Evolutionary conservation across 2,888 invertebrate species (phyloP).

Genomic region (Dynastes tityus): DNA sequence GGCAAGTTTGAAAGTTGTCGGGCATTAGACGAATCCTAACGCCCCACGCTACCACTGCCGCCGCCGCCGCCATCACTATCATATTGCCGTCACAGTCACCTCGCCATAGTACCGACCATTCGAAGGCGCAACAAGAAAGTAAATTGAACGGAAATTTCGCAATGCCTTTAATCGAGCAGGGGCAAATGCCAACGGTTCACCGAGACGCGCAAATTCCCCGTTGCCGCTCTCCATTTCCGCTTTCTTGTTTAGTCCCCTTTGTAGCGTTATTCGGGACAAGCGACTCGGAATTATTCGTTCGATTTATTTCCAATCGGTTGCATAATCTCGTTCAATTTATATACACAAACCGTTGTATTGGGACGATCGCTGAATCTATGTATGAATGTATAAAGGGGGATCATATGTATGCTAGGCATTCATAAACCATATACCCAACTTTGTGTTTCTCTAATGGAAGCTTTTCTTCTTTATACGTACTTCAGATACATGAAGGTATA

Average conservation of each 20-base stretch:
- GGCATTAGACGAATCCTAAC: slow-evolving; percentile 54
- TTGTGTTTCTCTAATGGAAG: background rate
- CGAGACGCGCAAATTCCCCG: slow-evolving; percentile 51
- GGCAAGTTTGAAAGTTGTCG: slow-evolving; percentile 59
- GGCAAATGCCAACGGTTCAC: slow-evolving; percentile 63
- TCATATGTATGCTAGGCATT: slow-evolving; percentile 8
- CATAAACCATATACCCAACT: background rate
- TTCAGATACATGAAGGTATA: no score
- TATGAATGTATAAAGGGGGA: background rate
- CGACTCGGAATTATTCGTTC: slow-evolving; percentile 51
- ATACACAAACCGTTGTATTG: slow-evolving; percentile 43
- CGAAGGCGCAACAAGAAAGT: slow-evolving; percentile 66
- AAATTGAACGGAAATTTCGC: slow-evolving; percentile 68
- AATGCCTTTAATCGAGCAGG: slow-evolving; percentile 65
- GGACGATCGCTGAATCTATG: background rate
- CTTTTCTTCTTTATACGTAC: background rate
- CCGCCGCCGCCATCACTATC: background rate
- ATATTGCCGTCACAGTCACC: slow-evolving; percentile 6
- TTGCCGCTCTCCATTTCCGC: slow-evolving; percentile 51
- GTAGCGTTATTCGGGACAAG: slow-evolving; percentile 43
- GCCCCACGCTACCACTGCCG: background rate
- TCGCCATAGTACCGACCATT: slow-evolving; percentile 58
- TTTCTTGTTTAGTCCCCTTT: slow-evolving; percentile 51
- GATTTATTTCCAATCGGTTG: slow-evolving; percentile 51
- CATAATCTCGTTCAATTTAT: slow-evolving; percentile 49